phyloP scores from a whole-genome alignment of 2,113 vertebrate genomes.

The Trochalopteron elliotii region DNA sequence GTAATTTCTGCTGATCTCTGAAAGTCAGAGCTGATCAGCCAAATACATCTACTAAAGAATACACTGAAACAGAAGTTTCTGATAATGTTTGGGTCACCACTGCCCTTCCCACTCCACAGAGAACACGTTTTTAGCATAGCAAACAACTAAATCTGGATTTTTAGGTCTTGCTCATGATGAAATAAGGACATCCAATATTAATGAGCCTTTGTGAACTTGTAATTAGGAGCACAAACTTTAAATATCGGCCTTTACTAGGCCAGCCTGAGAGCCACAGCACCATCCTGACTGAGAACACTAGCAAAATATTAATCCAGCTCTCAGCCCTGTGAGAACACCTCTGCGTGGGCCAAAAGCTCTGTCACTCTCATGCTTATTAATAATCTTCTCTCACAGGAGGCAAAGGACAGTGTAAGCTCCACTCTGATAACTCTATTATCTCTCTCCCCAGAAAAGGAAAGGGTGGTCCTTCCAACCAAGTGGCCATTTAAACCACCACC shows the following conservation, averaged over 20 bases:
- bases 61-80: slow-evolving; percentile 46
- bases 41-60: slow-evolving; percentile 51
- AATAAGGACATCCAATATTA: background rate
- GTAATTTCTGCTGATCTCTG: slow-evolving; percentile 60
- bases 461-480: slow-evolving; percentile 14
- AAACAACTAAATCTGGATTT: background rate
- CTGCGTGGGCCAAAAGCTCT: background rate
- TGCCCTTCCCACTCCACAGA: background rate
- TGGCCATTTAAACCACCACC: background rate
- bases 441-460: slow-evolving; percentile 42
- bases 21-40: slow-evolving; percentile 51
- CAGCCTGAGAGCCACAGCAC: background rate
- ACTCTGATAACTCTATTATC: slow-evolving; percentile 57
- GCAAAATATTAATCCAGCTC: background rate
- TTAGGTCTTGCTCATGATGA: background rate
- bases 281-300: background rate
- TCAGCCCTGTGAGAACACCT: background rate
- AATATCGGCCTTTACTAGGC: background rate
- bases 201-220: background rate
- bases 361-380: slow-evolving; percentile 18
- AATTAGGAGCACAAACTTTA: background rate
- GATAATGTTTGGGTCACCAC: background rate
- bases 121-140: background rate
- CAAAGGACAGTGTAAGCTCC: background rate
- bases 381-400: slow-evolving; percentile 48